Evolutionary conservation across 1,140 invertebrate species (phyloP), one percentile per base, ranked within the genome.

Genomic region (Protaetia brevitarsis): DNA sequence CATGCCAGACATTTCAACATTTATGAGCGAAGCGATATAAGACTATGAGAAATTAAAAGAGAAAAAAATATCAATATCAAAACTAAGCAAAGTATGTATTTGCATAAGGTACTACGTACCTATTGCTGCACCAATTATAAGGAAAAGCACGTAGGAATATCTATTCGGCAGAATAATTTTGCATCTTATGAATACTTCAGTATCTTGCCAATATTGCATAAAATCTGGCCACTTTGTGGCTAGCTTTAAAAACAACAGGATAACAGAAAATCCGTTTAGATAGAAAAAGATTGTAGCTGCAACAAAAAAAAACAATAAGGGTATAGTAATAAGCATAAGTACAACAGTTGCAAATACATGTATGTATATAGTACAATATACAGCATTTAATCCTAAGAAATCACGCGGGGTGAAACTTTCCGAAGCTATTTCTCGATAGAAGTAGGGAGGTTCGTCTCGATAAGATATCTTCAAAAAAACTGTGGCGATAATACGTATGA

Each of bases 81-180:
- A n/a, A n/a, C n/a, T n/a, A n/a, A n/a, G n/a, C n/a, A n/a, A n/a
- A n/a, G n/a, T n/a, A n/a, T n/a, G n/a, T n/a, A n/a, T n/a, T n/a
- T n/a, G n/a, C n/a, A n/a, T n/a, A n/a, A n/a, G n/a, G 2, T 59
- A n/a, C n/a, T 29, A 59, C 26, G 28, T 29, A 59, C 57, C 57
- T 28, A 59, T 13, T 13, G 57, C 57, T 28, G 27, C 57, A 21
- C 57, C 57, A 29, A 59, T 13, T 7, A 59, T 59, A 1, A 10
- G 10, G 11, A 11, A 59, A 4, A 31, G 26, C 30, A 59, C 30
- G 19, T 28, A 59, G 4, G 57, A 13, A 59, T 29, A 59, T 10
- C 7, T 13, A 29, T 6, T 59, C 6, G 57, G 29, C 7, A 31
- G 3, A 59, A 13, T 31, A 19, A 59, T 31, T 29, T 29, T 59